Base-by-base conservation (phyloP, 2,888 invertebrate species). In the Mystacides longicornis region DNA sequence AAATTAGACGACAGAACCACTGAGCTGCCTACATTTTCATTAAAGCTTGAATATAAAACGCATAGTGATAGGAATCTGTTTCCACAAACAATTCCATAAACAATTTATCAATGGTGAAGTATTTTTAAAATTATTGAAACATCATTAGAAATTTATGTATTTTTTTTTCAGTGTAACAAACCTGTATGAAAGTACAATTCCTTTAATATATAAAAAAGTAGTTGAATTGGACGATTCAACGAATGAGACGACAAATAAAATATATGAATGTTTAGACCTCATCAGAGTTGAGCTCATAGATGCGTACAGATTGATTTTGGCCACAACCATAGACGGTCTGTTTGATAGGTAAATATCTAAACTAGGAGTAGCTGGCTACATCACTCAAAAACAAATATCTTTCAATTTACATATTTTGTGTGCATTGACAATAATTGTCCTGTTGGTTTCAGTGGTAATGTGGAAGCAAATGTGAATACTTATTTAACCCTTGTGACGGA, bases 171-270 rank as follows among this genome's bases (percentile, higher is more conserved):
- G 89, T 69, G 77, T 93, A 69, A 81, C 87, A 60, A 80, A 80
- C 60, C 80, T 89, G 60, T 93, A 93, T 70, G 88, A 89, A 62
- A 80, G 79, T 63, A 82, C 86, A 3, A 79, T 91, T 62, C 84
- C 87, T 14, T 77, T 80, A 62, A 67, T 93, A 56, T 86, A 86
- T 66, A 81, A 83, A 64, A 79, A 78, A 59, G 67, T 88, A 21
- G 73, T 77, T 49, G 69, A 73, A 52, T 63, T 76, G 2, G 74
- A 71, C 0, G 74, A 77, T n/a, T 69, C 69, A 47, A 69, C 68
- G 1, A 69, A 73, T 46, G 64, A 67, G 1, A 63, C 64, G 33
- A 72, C 67, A 27, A 65, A 68, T 0, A 74, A 78, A 53, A 65
- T 78, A 1, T 77, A 76, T 52, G 67, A 67, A 2, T 64, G 72